A percentile compares a stretch with the other conserved stretches of the same genome.
These are phyloP conservation scores for Chrysodeixis includens DNA, from an alignment of 2,888 invertebrate species.

Conservation along the genomic window DNA sequence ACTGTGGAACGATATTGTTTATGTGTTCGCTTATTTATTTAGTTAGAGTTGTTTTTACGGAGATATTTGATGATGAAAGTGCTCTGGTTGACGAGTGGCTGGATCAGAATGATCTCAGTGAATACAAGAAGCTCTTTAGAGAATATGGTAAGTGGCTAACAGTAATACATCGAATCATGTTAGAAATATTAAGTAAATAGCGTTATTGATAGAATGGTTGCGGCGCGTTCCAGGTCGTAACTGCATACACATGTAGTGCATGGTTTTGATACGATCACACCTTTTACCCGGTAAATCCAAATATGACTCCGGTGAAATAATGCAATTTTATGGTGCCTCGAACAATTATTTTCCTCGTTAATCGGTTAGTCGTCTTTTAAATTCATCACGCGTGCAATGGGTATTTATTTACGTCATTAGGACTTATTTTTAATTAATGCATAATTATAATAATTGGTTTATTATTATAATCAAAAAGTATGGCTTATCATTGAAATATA, in stretches of 20 bases:
- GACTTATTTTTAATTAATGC: no score
- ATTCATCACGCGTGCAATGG: no score
- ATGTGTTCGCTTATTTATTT: conserved; percentile 78
- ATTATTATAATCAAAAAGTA: no score
- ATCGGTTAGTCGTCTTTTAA: no score
- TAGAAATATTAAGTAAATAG: conserved; percentile 23
- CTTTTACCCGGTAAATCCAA: conserved; percentile 4
- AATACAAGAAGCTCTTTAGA: conserved; percentile 92
- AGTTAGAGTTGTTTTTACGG: conserved; percentile 76
- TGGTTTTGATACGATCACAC: background rate
- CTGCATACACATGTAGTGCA: background rate
- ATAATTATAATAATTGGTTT: no score
- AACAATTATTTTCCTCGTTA: no score
- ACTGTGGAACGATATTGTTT: conserved; percentile 74
- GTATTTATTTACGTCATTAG: no score
- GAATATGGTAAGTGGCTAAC: conserved; percentile 91
- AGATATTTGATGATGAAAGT: conserved; percentile 87
- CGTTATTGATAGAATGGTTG: conserved; percentile 22
- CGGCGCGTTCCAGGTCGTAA: conserved; percentile 47
- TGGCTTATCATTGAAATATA: no score
- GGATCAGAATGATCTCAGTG: conserved; percentile 92
- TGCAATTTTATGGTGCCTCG: no score
- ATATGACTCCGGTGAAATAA: no score
- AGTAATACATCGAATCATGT: conserved; percentile 8
- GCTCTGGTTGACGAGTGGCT: conserved; percentile 93